Evolutionary conservation across 2,113 vertebrate species (phyloP).

Genomic region (Pseudolaguvia tuberculata): DNA sequence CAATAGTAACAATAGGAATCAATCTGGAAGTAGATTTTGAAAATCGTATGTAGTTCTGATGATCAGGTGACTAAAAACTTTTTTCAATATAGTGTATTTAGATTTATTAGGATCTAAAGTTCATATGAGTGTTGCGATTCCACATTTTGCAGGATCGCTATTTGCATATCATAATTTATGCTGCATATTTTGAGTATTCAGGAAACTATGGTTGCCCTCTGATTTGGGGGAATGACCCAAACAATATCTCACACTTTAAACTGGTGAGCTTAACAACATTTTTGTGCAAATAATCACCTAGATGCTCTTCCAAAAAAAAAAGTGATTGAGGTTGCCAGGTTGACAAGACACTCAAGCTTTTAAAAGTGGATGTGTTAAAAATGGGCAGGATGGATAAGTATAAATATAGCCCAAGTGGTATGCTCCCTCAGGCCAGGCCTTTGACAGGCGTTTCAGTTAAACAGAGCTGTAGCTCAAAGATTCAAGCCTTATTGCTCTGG

Average conservation of each 20-base stretch:
- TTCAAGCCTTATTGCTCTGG: constrained; percentile 72
- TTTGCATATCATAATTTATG: too few species aligned
- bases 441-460: constrained; percentile 62
- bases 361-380: neutral
- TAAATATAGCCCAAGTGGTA: constrained; percentile 67
- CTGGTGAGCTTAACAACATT: neutral
- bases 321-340: neutral
- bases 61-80: too few species aligned
- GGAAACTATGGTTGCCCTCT: too few species aligned
- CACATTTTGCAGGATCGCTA: too few species aligned
- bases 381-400: constrained; percentile 48
- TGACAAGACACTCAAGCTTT: neutral
- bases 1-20: too few species aligned
- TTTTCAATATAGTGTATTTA: too few species aligned
- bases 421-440: constrained; percentile 53
- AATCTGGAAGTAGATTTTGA: too few species aligned
- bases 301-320: neutral
- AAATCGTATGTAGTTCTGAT: too few species aligned
- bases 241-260: neutral
- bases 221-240: too few species aligned
- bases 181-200: too few species aligned
- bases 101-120: too few species aligned
- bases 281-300: neutral
- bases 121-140: too few species aligned
- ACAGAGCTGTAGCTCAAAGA: constrained; percentile 64